Percentiles rank a stretch among this genome's conserved stretches.
These are phyloP conservation scores for Leptinotarsa texana DNA, from an alignment of 1,140 invertebrate genomes.

Conservation along the genomic window DNA sequence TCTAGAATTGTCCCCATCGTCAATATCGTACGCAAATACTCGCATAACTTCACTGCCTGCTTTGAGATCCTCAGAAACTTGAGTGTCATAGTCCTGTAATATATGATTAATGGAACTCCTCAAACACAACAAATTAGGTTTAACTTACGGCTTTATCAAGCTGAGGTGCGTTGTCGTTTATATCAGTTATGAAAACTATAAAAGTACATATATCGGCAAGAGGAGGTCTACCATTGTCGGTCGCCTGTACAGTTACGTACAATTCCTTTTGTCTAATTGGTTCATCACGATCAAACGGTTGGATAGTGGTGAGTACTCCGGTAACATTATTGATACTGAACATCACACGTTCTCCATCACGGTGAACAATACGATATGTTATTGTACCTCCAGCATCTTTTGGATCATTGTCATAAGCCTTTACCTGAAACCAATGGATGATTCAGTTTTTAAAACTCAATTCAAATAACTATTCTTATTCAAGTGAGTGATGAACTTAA, in stretches of 20 bases:
- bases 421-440: conserved; percentile 45
- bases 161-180: conserved; percentile 85
- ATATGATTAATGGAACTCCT: not conserved
- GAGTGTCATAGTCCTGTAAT: conserved; percentile 71
- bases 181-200: conserved; percentile 82
- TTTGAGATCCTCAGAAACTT: conserved; percentile 73
- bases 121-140: not conserved
- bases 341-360: conserved; percentile 69
- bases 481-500: not conserved
- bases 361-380: conserved; percentile 76
- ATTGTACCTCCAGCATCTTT: conserved; percentile 77
- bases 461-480: not conserved
- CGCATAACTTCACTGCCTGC: conserved; percentile 78
- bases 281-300: conserved; percentile 83
- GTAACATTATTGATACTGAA: conserved; percentile 77
- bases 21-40: conserved; percentile 85
- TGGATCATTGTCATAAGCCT: conserved; percentile 66
- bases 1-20: conserved; percentile 83
- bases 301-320: conserved; percentile 73
- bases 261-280: conserved; percentile 82
- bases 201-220: conserved; percentile 86
- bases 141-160: conserved; percentile 75
- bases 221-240: conserved; percentile 81
- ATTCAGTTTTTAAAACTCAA: not conserved
- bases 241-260: conserved; percentile 79